Conservation (phyloP, 2,888 invertebrate species). For the Drosophila suboccidentalis region DNA sequence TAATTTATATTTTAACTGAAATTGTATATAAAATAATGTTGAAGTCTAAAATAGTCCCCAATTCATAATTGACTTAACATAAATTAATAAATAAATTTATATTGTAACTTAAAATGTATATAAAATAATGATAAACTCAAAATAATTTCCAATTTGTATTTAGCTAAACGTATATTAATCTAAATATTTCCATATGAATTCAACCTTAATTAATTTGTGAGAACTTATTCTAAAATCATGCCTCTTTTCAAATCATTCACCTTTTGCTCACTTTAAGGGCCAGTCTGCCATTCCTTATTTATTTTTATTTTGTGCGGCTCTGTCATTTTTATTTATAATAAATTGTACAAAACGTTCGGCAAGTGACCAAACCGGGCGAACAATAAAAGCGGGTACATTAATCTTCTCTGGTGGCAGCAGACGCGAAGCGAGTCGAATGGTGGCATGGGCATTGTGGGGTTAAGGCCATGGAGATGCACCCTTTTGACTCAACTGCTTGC, state of each 20-base stretch:
- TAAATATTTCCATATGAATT: too few species aligned
- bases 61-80: too few species aligned
- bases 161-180: too few species aligned
- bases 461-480: constrained; percentile 21
- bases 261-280: neutral
- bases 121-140: neutral
- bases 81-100: too few species aligned
- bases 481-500: constrained; percentile 64
- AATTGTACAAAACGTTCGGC: constrained; percentile 71
- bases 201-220: too few species aligned
- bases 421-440: neutral
- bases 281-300: neutral
- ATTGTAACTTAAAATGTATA: too few species aligned
- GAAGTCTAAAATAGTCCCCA: too few species aligned
- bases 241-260: neutral
- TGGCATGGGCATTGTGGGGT: neutral
- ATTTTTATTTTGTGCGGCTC: constrained; percentile 27
- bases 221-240: neutral
- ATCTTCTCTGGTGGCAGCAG: constrained; percentile 55
- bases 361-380: constrained; percentile 72
- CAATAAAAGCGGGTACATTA: constrained; percentile 76
- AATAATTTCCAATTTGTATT: neutral
- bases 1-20: too few species aligned
- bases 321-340: constrained; percentile 74
- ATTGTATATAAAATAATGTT: too few species aligned